These are phyloP conservation scores for Picus viridis DNA, from an alignment of 2,797 vertebrate genomes.

Conservation along the genomic window DNA sequence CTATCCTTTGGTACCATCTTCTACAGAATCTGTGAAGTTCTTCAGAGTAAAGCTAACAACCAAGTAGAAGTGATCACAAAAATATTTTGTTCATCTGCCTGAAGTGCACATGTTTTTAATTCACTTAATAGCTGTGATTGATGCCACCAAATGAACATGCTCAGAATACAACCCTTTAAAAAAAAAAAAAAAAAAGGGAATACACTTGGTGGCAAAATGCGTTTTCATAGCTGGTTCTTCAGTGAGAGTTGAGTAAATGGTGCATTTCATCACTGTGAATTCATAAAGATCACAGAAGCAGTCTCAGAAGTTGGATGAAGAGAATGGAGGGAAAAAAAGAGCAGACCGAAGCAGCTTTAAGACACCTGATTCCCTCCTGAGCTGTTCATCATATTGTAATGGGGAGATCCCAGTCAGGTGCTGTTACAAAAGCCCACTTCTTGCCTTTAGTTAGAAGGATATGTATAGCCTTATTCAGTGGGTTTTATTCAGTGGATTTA, in stretches of 20 bases:
- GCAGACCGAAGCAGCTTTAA: not conserved
- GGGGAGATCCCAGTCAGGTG: not conserved
- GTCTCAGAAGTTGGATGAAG: not conserved
- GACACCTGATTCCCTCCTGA: not conserved
- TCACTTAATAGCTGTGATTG: constrained; percentile 44
- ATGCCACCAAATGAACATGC: constrained; percentile 37
- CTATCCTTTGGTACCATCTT: constrained; percentile 2
- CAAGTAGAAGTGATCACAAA: constrained; percentile 36
- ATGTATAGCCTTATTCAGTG: not conserved
- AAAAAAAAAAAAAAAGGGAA: not conserved
- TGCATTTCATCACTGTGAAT: not conserved
- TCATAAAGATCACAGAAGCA: not conserved
- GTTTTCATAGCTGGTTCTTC: constrained; percentile 38
- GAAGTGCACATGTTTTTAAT: constrained; percentile 62
- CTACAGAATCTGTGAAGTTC: constrained; percentile 4
- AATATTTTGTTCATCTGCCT: constrained; percentile 33
- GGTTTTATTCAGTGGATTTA: not conserved
- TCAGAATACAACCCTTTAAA: constrained; percentile 35
- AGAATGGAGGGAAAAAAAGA: not conserved
- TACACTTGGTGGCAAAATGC: not conserved
- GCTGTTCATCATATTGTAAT: not conserved
- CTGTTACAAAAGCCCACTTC: not conserved
- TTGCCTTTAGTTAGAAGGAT: not conserved
- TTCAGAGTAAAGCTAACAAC: constrained; percentile 22
- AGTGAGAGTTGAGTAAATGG: constrained; percentile 14